Evolutionary conservation across 2,888 invertebrate genomes (phyloP).

Genomic region (Eurytoma californica): DNA sequence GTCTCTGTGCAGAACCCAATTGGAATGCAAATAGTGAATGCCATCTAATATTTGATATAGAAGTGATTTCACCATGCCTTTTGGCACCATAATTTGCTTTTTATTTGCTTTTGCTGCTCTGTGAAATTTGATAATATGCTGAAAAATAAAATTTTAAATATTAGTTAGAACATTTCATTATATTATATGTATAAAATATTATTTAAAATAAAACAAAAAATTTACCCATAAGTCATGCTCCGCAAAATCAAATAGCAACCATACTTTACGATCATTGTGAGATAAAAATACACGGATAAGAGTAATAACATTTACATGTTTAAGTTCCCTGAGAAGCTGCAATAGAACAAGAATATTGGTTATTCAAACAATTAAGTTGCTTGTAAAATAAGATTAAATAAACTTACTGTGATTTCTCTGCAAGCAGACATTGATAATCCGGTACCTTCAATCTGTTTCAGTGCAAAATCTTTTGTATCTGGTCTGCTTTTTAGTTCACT

Average conservation of each 20-base stretch:
- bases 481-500: constrained; percentile 75
- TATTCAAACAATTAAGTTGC: not conserved
- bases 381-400: not conserved
- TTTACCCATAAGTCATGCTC: constrained; percentile 97
- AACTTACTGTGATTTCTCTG: constrained; percentile 95
- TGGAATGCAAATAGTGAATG: constrained; percentile 98
- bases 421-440: constrained; percentile 99
- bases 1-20: constrained; percentile 99
- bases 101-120: constrained; percentile 98
- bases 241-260: constrained; percentile 97
- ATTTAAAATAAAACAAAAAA: constrained; percentile 37
- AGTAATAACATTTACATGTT: constrained; percentile 97
- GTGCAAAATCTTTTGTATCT: constrained; percentile 94
- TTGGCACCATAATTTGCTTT: constrained; percentile 95
- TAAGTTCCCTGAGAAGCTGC: constrained; percentile 94
- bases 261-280: constrained; percentile 96
- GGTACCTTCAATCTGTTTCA: constrained; percentile 99
- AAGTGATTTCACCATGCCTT: constrained; percentile 98
- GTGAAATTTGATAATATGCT: constrained; percentile 99
- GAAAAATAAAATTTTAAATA: constrained; percentile 59
- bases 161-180: constrained; percentile 5
- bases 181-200: constrained; percentile 20
- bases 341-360: constrained; percentile 66
- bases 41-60: constrained; percentile 98
- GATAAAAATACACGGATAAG: constrained; percentile 97